Conservation (phyloP, 2,888 invertebrate species). For the Microplitis manilae region DNA sequence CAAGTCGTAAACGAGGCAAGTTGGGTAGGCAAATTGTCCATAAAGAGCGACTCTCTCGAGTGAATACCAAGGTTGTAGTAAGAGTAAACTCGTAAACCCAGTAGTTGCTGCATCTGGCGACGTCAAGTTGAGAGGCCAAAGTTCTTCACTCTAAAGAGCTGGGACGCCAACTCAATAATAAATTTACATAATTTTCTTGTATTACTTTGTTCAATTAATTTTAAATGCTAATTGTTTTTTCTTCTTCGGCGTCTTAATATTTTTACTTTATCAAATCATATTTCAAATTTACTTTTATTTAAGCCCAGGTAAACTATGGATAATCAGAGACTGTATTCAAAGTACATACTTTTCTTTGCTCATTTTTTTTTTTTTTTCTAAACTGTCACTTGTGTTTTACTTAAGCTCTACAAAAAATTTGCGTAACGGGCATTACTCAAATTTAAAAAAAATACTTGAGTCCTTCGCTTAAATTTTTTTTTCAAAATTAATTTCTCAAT, state of each 20-base stretch:
- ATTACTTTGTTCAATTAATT: conserved; percentile 26
- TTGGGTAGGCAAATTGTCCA: conserved; percentile 46
- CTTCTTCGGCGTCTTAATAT: neutral
- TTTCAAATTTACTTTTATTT: too few species aligned
- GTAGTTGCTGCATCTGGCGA: conserved; percentile 29
- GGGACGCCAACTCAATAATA: conserved; percentile 22
- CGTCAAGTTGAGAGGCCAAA: conserved; percentile 32
- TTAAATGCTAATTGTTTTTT: conserved; percentile 18
- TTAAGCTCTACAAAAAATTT: too few species aligned
- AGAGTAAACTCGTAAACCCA: conserved; percentile 33
- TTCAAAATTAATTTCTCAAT: too few species aligned
- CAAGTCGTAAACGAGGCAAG: conserved; percentile 42
- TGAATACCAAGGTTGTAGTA: conserved; percentile 5
- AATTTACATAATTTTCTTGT: conserved; percentile 31
- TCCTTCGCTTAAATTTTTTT: too few species aligned
- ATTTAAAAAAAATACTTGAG: too few species aligned
- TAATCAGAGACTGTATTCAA: too few species aligned
- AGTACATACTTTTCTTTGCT: too few species aligned
- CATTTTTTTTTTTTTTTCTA: too few species aligned
- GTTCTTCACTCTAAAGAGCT: conserved; percentile 17
- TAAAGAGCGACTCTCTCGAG: conserved; percentile 38
- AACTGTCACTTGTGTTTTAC: too few species aligned
- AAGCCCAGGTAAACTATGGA: too few species aligned
- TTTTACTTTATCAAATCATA: too few species aligned
- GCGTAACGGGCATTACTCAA: too few species aligned